Percentiles rank a stretch among this genome's conserved stretches.
phyloP scores from a whole-genome alignment of 1,140 invertebrate species.

The Harpegnathos saltator region DNA sequence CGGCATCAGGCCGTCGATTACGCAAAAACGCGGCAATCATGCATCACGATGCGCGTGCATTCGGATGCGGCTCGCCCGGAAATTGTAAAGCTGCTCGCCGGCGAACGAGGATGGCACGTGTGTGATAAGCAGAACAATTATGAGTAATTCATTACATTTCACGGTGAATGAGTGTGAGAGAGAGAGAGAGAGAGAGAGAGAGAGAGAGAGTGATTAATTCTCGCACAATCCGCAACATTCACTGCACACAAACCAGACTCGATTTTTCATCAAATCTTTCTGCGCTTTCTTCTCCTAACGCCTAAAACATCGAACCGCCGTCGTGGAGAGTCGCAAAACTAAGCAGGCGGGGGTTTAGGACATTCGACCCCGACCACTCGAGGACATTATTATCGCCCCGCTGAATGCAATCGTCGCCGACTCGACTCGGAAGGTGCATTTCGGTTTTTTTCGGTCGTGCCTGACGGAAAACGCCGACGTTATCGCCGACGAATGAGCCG shows the following conservation, averaged over 20 bases:
- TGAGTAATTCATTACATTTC: too few relatives aligned
- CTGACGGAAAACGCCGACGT: constrained; percentile 21
- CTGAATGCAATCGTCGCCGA: background rate
- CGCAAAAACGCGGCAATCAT: background rate
- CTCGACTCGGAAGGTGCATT: constrained; percentile 4
- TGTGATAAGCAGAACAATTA: too few relatives aligned
- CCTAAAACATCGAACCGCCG: too few relatives aligned
- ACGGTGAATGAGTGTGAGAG: too few relatives aligned
- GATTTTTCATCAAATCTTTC: too few relatives aligned
- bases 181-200: too few relatives aligned
- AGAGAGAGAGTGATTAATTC: too few relatives aligned
- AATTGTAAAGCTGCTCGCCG: background rate
- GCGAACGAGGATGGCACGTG: background rate
- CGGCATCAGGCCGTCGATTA: background rate
- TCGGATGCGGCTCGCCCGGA: background rate
- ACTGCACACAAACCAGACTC: too few relatives aligned
- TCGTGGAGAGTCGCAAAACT: too few relatives aligned
- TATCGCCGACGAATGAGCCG: constrained; percentile 49
- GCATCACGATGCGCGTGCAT: background rate
- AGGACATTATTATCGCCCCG: background rate
- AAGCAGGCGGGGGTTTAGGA: too few relatives aligned
- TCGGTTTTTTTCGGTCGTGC: constrained; percentile 36
- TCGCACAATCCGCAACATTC: too few relatives aligned
- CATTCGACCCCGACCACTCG: background rate
- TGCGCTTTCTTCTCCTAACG: too few relatives aligned